A percentile compares a stretch with the other conserved stretches of the same genome.
Evolutionary conservation across 2,797 vertebrate species (phyloP).

Genomic region (Geotria australis): DNA sequence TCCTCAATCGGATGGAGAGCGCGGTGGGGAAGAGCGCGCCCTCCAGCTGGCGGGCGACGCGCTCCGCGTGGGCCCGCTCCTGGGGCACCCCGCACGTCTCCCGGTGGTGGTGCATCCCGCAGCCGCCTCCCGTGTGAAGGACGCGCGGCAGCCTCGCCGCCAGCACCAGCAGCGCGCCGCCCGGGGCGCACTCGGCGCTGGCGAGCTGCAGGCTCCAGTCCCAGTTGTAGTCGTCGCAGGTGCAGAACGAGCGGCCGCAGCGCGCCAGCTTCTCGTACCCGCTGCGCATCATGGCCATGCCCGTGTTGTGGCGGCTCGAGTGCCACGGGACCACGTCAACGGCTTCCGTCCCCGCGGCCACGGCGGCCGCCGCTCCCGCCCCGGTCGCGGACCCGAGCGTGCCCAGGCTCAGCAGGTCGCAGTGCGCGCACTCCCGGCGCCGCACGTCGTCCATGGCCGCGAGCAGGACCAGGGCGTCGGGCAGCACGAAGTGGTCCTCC

Average conservation of each 20-base stretch:
- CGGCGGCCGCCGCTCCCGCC: conserved; percentile 44
- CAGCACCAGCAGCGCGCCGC: conserved; percentile 77
- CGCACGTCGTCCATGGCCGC: conserved; percentile 36
- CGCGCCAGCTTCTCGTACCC: conserved; percentile 47
- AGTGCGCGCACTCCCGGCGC: conserved; percentile 39
- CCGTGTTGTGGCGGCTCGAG: conserved; percentile 98
- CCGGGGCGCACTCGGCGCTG: conserved; percentile 50
- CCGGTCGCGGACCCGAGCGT: conserved; percentile 17
- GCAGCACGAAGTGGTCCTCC: conserved; percentile 69
- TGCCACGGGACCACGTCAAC: conserved; percentile 71
- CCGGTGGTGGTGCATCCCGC: conserved; percentile 67
- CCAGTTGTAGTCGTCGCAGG: conserved; percentile 97
- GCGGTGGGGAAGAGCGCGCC: background rate
- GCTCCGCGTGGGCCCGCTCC: background rate
- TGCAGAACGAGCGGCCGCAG: conserved; percentile 81
- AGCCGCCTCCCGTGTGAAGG: conserved; percentile 66
- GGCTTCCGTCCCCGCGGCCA: conserved; percentile 2
- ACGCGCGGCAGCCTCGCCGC: conserved; percentile 58
- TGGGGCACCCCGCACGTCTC: background rate
- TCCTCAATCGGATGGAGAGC: background rate
- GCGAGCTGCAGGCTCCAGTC: conserved; percentile 92
- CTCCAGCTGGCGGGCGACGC: background rate
- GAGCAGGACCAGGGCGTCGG: conserved; percentile 57
- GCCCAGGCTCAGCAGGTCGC: conserved; percentile 57
- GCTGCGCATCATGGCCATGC: conserved; percentile 51